phyloP scores from a whole-genome alignment of 2,797 vertebrate genomes.

The Clamator glandarius region DNA sequence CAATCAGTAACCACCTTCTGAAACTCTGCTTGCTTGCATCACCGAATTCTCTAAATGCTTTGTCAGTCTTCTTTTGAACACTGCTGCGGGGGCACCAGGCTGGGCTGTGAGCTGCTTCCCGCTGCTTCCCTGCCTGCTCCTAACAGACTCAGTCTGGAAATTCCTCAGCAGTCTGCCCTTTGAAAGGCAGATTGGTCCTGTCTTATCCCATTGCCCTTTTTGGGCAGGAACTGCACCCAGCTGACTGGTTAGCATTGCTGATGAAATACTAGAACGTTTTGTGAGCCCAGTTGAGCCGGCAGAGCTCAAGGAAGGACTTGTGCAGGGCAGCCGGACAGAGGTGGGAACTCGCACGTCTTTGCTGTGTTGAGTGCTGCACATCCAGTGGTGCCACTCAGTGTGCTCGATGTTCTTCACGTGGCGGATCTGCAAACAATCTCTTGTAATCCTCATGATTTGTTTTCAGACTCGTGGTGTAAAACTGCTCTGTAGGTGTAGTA shows the following conservation, averaged over 20 bases:
- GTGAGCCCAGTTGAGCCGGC: background rate
- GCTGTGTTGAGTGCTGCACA: background rate
- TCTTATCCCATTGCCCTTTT: background rate
- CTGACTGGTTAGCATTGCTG: slow-evolving; percentile 2
- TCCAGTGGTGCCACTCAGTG: background rate
- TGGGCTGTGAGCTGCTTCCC: background rate
- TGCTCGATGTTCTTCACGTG: background rate
- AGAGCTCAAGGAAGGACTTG: background rate
- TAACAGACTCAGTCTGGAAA: background rate
- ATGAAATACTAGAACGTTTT: background rate
- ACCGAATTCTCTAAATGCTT: slow-evolving; percentile 34
- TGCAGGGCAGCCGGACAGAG: background rate
- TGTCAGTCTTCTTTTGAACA: background rate
- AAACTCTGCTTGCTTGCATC: slow-evolving; percentile 2
- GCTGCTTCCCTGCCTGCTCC: background rate
- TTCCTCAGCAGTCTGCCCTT: slow-evolving; percentile 21
- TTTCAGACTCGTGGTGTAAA: background rate
- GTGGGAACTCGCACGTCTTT: background rate
- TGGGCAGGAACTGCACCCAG: background rate
- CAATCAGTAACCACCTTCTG: background rate
- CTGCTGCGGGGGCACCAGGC: background rate
- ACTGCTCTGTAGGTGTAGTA: background rate
- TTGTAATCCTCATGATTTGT: background rate
- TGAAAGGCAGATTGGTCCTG: background rate
- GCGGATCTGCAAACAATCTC: background rate